A percentile compares a stretch with the other conserved stretches of the same genome.
Evolutionary conservation across 2,113 vertebrate genomes (phyloP).

Genomic region (Drymodes brunneopygia): DNA sequence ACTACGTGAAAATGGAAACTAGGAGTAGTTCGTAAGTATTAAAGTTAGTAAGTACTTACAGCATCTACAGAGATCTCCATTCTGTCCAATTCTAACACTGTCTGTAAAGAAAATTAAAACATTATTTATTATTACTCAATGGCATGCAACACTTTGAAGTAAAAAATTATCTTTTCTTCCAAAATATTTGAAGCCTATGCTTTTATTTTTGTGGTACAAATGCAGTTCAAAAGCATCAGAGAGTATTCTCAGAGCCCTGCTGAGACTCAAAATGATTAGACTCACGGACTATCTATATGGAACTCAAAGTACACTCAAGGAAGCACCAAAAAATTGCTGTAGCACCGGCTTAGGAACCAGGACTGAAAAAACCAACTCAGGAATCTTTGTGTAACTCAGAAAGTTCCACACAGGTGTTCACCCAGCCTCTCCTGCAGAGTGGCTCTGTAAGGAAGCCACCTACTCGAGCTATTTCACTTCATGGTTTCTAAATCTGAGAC

Average conservation of each 20-base stretch:
- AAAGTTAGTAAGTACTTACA: slow-evolving; percentile 63
- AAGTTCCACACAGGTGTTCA: background rate
- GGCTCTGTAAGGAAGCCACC: background rate
- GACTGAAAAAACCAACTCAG: background rate
- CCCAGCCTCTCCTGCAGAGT: background rate
- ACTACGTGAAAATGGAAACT: slow-evolving; percentile 54
- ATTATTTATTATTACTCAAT: background rate
- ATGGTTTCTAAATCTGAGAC: background rate
- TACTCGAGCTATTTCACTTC: background rate
- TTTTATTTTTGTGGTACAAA: background rate
- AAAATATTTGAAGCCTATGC: background rate
- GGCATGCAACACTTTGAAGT: background rate
- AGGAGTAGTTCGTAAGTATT: background rate
- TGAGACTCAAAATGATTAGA: background rate
- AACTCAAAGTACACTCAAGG: background rate
- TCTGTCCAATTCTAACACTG: slow-evolving; percentile 90
- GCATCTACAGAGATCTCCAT: slow-evolving; percentile 86
- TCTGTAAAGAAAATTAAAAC: slow-evolving; percentile 69
- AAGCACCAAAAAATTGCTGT: background rate
- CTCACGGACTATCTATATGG: background rate
- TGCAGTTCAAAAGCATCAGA: background rate
- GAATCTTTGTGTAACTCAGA: background rate
- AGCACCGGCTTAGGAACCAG: background rate
- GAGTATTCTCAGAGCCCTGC: background rate
- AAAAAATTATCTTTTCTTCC: background rate